These are phyloP conservation scores for Metaphire vulgaris DNA, from an alignment of 1,140 invertebrate species.

Conservation along the genomic window DNA sequence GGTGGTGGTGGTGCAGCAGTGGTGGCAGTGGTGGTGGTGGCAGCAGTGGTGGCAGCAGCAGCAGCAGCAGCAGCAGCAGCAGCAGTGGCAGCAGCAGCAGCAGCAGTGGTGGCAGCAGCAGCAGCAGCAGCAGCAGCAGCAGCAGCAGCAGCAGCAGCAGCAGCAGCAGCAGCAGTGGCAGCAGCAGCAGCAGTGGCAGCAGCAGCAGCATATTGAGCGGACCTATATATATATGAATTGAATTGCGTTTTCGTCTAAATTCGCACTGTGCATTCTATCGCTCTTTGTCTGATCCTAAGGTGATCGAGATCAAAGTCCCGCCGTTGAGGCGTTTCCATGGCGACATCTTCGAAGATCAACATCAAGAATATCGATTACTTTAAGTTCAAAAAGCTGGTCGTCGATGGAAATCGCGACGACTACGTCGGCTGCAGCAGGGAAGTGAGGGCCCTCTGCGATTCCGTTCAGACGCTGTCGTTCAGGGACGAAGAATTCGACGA, in stretches of 20 bases:
- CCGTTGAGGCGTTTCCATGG: too few relatives aligned
- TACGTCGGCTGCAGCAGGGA: constrained; percentile 22
- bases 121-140: constrained; percentile 8
- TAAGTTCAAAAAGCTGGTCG: constrained; percentile 25
- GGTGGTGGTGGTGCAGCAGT: too few relatives aligned
- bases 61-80: constrained; percentile 8
- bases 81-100: constrained; percentile 8
- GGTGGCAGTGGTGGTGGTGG: too few relatives aligned
- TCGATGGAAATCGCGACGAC: constrained; percentile 22
- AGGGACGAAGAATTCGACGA: constrained; percentile 26
- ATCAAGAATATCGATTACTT: constrained; percentile 26
- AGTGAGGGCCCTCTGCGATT: constrained; percentile 24
- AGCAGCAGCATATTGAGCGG: constrained; percentile 5
- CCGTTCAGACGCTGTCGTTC: constrained; percentile 23
- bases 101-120: constrained; percentile 8
- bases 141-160: constrained; percentile 8
- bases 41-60: too few relatives aligned
- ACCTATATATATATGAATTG: background rate
- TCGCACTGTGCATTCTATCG: too few relatives aligned
- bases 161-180: constrained; percentile 8
- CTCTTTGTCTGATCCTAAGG: too few relatives aligned
- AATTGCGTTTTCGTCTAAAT: too few relatives aligned
- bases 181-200: constrained; percentile 8
- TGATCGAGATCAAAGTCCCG: too few relatives aligned
- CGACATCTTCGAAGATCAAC: constrained; percentile 10